phyloP scores from a whole-genome alignment of 1,140 invertebrate genomes.

The Drosophila miranda region DNA sequence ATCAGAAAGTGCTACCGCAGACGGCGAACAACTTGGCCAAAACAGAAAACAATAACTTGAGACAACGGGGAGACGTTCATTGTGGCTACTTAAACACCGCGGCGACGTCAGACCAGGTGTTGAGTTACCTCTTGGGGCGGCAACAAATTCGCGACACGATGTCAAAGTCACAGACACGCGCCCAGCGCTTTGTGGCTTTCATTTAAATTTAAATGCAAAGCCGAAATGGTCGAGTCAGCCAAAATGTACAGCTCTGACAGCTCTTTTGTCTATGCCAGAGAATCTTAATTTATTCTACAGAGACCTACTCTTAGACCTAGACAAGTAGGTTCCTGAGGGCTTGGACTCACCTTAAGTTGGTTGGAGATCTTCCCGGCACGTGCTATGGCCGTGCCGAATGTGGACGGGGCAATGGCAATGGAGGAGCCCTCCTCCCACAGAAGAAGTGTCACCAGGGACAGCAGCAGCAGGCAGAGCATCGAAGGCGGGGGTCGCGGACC shows the following conservation, averaged over 20 bases:
- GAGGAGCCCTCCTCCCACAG: conserved; percentile 48
- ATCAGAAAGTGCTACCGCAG: conserved; percentile 36
- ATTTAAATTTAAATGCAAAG: conserved; percentile 49
- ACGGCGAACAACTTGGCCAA: conserved; percentile 19
- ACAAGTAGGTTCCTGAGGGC: not conserved
- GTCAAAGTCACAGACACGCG: conserved; percentile 57
- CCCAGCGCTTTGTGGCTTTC: conserved; percentile 23
- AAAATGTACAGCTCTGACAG: conserved; percentile 40
- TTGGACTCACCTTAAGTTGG: conserved; percentile 83
- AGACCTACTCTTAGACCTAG: conserved; percentile 5
- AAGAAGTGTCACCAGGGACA: conserved; percentile 38
- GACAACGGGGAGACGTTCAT: conserved; percentile 49
- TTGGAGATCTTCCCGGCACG: conserved; percentile 85
- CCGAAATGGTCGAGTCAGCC: conserved; percentile 50
- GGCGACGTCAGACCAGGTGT: conserved; percentile 18
- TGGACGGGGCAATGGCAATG: conserved; percentile 84
- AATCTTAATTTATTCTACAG: conserved; percentile 28
- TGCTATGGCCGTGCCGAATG: conserved; percentile 84
- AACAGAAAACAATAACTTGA: conserved; percentile 15
- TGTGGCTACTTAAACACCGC: conserved; percentile 21
- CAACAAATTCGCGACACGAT: conserved; percentile 67
- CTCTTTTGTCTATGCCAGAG: conserved; percentile 18
- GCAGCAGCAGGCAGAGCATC: conserved; percentile 36
- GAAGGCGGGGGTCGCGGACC: not conserved
- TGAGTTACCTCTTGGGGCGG: conserved; percentile 49